These are phyloP conservation scores for Falco punctatus DNA, from an alignment of 2,113 vertebrate genomes.

Conservation along the genomic window DNA sequence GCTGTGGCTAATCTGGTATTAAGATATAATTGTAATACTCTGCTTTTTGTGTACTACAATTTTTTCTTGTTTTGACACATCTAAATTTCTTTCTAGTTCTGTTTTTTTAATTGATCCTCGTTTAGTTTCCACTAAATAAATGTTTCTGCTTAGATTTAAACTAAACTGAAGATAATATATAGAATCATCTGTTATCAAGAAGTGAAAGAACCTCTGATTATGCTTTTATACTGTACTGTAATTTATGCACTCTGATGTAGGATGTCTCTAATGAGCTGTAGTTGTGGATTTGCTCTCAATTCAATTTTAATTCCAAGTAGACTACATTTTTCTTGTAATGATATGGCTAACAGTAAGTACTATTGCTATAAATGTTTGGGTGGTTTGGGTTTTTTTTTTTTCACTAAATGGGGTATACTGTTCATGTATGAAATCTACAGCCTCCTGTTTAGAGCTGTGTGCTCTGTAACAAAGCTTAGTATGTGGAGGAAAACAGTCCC, in stretches of 20 bases:
- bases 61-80: neutral
- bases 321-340: neutral
- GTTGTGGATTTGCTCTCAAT: neutral
- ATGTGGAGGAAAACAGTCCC: neutral
- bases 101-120: neutral
- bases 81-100: neutral
- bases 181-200: neutral
- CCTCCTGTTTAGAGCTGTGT: neutral
- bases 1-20: neutral
- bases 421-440: neutral
- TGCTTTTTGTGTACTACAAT: neutral
- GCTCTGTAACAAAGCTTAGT: neutral
- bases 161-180: neutral
- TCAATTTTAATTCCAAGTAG: neutral
- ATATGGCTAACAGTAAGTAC: neutral
- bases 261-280: conserved; percentile 11
- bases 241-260: neutral
- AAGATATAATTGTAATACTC: neutral
- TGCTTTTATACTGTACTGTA: neutral
- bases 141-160: neutral
- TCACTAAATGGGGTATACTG: neutral
- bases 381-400: neutral
- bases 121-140: neutral
- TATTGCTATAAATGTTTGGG: neutral
- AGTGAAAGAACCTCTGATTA: conserved; percentile 16